Conservation (phyloP, 2,113 vertebrate species). For the Barnardius zonarius region DNA sequence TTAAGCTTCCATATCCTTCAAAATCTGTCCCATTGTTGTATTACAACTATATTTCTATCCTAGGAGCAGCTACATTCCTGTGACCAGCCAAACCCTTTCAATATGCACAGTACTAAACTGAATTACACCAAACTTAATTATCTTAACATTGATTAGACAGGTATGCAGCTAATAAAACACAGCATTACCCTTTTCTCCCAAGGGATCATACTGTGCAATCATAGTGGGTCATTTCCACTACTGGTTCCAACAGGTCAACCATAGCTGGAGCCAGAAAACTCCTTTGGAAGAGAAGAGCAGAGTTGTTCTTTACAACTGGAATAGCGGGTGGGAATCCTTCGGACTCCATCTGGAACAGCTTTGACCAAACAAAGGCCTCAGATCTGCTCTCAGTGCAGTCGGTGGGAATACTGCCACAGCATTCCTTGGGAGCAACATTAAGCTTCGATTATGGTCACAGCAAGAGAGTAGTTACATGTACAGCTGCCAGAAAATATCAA, state of each 20-base stretch:
- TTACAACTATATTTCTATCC: background rate
- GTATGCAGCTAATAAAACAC: background rate
- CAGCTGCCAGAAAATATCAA: slow-evolving; percentile 57
- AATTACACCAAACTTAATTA: background rate
- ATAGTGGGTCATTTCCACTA: background rate
- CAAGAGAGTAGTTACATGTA: slow-evolving; percentile 29
- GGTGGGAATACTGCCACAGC: slow-evolving; percentile 43
- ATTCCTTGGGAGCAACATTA: slow-evolving; percentile 60
- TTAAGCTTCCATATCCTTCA: background rate
- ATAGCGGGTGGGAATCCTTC: background rate
- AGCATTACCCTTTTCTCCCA: background rate
- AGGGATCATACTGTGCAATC: background rate
- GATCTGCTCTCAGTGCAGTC: background rate
- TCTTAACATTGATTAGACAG: background rate
- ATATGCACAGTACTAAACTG: background rate
- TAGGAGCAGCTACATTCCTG: background rate
- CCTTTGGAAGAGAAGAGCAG: background rate
- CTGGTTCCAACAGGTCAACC: background rate
- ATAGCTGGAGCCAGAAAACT: background rate
- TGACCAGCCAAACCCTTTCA: background rate
- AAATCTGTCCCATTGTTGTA: background rate
- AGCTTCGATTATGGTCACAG: slow-evolving; percentile 59
- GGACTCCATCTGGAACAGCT: slow-evolving; percentile 58
- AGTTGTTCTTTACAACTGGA: background rate
- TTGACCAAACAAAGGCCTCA: slow-evolving; percentile 58